Evolutionary conservation across 2,888 invertebrate genomes (phyloP), one percentile per base, ranked within the genome.

Genomic region (Torymus texanus): DNA sequence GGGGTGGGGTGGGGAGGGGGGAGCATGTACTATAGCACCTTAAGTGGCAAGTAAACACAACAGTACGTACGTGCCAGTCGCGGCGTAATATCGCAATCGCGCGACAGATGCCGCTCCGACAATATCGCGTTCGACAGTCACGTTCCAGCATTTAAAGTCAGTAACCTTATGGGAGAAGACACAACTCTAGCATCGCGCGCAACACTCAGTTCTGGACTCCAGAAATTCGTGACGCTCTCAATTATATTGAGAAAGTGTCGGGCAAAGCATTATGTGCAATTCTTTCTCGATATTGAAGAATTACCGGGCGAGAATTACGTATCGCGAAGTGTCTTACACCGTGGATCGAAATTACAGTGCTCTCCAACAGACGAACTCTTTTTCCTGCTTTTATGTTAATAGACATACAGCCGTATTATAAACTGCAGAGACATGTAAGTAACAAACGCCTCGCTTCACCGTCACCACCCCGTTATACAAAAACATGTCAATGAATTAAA

Each of bases 31-130:
- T 41, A 41, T 41, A 41, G 41, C 10, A 8, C 41, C 10, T 8
- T 41, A 41, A 41, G 41, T 8, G 41, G n/a, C 18, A 62, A 24
- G 13, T 41, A 59, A 67, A 41, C 65, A 56, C 29, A 29, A 21
- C 59, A 1, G 29, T 12, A 18, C 41, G 24, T 18, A 66, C 63
- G 63, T 51, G 62, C 14, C 67, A 41, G 24, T 66, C 66, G 51
- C 21, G n/a, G 12, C n/a, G 55, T 71, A 53, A 66, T 71, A 18
- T 1, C 3, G 58, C 5, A 53, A 56, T 50, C 56, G 55, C 56
- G 24, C 71, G 21, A 71, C 66, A 79, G 79, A 79, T 59, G 79
- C 59, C 79, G 79, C 79, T 66, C 66, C 65, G 70, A 8, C 41
- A 59, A 75, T 67, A 56, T 72, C 18, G 50, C 16, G 68, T 65